Conservation (phyloP, 1,140 invertebrate species). For the Drosophila baimaii region DNA sequence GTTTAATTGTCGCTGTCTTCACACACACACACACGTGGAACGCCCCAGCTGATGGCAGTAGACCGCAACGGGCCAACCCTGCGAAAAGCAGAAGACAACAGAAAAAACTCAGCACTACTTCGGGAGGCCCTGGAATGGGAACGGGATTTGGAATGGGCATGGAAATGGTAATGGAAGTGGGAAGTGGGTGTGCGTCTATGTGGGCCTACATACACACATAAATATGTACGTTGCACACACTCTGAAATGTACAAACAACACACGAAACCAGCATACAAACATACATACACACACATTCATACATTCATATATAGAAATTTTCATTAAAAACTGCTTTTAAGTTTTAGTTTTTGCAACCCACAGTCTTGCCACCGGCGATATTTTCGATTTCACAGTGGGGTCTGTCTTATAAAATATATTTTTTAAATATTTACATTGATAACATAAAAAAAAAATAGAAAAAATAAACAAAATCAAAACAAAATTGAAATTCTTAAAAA, state of each 20-base stretch:
- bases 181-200: constrained; percentile 45
- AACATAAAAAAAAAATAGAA: neutral
- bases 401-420: constrained; percentile 13
- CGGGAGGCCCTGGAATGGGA: constrained; percentile 28
- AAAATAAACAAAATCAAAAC: neutral
- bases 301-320: constrained; percentile 54
- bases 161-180: constrained; percentile 37
- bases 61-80: constrained; percentile 76
- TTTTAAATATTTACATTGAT: neutral
- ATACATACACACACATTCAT: constrained; percentile 18
- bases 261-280: constrained; percentile 26
- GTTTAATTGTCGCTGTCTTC: constrained; percentile 68
- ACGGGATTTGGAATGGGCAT: constrained; percentile 39
- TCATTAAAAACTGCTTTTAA: constrained; percentile 76
- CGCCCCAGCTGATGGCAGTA: constrained; percentile 66
- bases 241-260: constrained; percentile 4
- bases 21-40: constrained; percentile 47
- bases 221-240: constrained; percentile 29
- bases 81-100: constrained; percentile 58
- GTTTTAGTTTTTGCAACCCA: constrained; percentile 75
- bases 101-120: constrained; percentile 14
- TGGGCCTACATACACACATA: constrained; percentile 27
- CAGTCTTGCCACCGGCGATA: constrained; percentile 49
- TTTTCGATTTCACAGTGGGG: constrained; percentile 56
- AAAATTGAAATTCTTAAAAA: neutral